Percentiles rank a stretch among this genome's conserved stretches.
Evolutionary conservation across 2,797 vertebrate species (phyloP).

Genomic region (Hipposideros larvatus): DNA sequence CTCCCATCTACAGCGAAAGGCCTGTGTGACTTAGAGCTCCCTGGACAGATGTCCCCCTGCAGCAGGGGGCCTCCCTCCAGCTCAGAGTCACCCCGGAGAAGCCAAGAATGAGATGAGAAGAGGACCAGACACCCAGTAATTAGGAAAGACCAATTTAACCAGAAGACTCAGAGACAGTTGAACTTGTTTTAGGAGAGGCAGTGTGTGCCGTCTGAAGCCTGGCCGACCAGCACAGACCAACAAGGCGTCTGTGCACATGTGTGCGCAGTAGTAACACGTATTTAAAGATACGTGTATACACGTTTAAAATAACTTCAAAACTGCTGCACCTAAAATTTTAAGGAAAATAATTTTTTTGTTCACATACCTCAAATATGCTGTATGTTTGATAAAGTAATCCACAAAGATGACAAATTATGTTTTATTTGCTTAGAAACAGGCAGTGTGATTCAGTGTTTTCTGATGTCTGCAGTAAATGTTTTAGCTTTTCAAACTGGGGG

Average conservation of each 20-base stretch:
- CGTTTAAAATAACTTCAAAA: neutral
- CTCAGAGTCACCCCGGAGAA: neutral
- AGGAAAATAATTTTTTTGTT: neutral
- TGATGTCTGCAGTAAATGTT: neutral
- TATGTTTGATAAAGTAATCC: neutral
- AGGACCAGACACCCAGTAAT: neutral
- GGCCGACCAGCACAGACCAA: neutral
- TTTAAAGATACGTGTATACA: fast-evolving
- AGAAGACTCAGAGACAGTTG: neutral
- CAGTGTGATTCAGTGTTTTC: neutral
- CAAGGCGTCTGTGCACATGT: fast-evolving
- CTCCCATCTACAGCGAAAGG: neutral
- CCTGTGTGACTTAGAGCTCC: neutral
- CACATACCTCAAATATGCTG: neutral
- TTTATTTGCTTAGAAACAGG: neutral
- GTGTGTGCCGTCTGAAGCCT: neutral
- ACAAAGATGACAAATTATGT: neutral
- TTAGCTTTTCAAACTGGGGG: neutral
- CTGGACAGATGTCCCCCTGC: too few relatives aligned
- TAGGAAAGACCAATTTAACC: neutral
- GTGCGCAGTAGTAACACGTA: neutral
- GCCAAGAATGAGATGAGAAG: neutral
- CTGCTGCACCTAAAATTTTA: neutral
- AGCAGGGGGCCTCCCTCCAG: neutral
- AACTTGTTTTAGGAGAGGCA: neutral